phyloP scores from a whole-genome alignment of 2,797 vertebrate genomes.

The Sebastes taczanowskii region DNA sequence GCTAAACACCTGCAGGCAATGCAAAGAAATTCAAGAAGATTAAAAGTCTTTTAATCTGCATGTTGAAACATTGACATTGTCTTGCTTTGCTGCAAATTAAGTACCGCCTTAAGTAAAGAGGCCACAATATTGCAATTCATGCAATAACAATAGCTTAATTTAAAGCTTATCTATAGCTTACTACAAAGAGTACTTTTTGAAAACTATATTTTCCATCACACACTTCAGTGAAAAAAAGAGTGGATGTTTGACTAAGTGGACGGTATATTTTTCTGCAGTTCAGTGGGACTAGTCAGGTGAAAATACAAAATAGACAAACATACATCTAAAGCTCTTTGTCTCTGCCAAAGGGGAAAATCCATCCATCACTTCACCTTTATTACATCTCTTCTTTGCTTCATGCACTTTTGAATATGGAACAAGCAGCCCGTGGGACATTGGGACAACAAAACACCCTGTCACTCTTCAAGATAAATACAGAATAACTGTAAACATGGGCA shows the following conservation, averaged over 20 bases:
- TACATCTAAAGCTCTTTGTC: conserved; percentile 25
- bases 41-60: neutral
- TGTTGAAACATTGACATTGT: neutral
- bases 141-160: neutral
- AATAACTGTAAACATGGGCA: conserved; percentile 14
- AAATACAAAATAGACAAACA: conserved; percentile 31
- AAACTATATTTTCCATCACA: neutral
- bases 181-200: neutral
- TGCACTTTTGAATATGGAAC: conserved; percentile 38
- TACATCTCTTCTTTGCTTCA: conserved; percentile 25
- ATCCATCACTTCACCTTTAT: conserved; percentile 39
- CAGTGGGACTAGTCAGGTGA: neutral
- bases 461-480: conserved; percentile 21
- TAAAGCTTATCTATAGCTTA: neutral
- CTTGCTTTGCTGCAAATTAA: neutral
- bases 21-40: neutral
- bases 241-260: neutral
- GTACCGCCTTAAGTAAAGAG: neutral
- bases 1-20: neutral
- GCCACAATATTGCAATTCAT: neutral
- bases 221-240: too few relatives aligned
- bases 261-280: neutral
- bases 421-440: conserved; percentile 2
- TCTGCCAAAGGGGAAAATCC: conserved; percentile 17
- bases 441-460: conserved; percentile 31